Conservation (phyloP, 1,140 invertebrate species). For the Goniozus legneri region DNA sequence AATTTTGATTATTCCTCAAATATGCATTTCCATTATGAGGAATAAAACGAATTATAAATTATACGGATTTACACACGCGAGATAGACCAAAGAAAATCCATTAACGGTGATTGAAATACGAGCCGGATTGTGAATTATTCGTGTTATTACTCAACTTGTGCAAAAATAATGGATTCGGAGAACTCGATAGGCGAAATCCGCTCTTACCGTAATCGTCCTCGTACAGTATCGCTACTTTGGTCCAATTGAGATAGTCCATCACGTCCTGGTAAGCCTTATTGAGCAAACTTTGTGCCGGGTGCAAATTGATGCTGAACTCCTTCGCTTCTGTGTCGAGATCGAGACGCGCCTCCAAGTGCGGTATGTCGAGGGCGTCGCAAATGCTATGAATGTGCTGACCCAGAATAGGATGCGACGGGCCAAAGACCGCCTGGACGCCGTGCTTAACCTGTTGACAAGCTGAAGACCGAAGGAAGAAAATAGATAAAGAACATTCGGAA, state of each 20-base stretch:
- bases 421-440: constrained; percentile 66
- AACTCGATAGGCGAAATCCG: no score
- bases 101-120: no score
- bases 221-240: constrained; percentile 68
- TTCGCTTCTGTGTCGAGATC: constrained; percentile 56
- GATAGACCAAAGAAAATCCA: no score
- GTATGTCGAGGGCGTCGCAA: constrained; percentile 69
- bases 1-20: no score
- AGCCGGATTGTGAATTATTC: no score
- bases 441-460: constrained; percentile 64
- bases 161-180: no score
- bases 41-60: no score
- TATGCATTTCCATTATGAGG: no score
- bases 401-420: constrained; percentile 61
- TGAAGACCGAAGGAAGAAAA: no score
- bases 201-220: constrained; percentile 68
- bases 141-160: no score
- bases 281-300: constrained; percentile 65
- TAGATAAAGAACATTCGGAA: no score
- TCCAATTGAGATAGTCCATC: constrained; percentile 70
- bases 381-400: constrained; percentile 68
- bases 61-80: no score
- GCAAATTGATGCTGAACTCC: constrained; percentile 68
- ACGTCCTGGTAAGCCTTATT: constrained; percentile 66
- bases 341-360: constrained; percentile 65